Conservation (phyloP, 2,888 invertebrate genomes). For the Brachycybe producta region DNA sequence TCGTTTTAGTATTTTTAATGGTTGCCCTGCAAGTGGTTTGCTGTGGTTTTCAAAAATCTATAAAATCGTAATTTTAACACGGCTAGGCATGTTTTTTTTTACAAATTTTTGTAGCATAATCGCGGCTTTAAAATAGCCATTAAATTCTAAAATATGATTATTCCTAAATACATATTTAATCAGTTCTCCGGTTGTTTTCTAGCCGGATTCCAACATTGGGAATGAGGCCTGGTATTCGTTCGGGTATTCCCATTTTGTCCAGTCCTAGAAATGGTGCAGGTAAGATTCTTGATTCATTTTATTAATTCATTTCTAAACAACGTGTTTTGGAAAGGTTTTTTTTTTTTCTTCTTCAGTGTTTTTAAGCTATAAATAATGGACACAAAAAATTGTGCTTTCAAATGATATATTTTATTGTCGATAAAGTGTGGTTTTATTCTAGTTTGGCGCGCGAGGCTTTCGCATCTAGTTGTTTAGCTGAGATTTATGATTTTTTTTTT, state of each 20-base stretch:
- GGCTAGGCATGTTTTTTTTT: too few species aligned
- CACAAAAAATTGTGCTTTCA: too few species aligned
- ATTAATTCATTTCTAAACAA: not conserved
- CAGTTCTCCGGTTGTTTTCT: too few species aligned
- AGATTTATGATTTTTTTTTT: conserved; percentile 12
- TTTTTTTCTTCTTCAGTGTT: not conserved
- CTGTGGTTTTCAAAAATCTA: too few species aligned
- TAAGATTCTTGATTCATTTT: conserved; percentile 15
- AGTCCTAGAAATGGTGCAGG: conserved; percentile 22
- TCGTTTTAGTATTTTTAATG: too few species aligned
- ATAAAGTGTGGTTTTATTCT: not conserved
- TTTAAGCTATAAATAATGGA: too few species aligned
- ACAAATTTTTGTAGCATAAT: too few species aligned
- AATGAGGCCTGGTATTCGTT: conserved; percentile 16
- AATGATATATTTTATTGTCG: not conserved
- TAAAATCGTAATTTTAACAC: too few species aligned
- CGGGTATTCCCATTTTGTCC: conserved; percentile 23
- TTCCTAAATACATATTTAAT: too few species aligned
- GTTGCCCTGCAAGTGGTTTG: too few species aligned
- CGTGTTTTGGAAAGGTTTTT: not conserved
- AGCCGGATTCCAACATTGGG: conserved; percentile 22
- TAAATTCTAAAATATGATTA: too few species aligned
- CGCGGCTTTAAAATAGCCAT: too few species aligned
- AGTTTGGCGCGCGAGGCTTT: not conserved
- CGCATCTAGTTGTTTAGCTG: not conserved